Evolutionary conservation across 2,888 invertebrate genomes (phyloP), one percentile per base, ranked within the genome.

Genomic region (Conus canariensis): DNA sequence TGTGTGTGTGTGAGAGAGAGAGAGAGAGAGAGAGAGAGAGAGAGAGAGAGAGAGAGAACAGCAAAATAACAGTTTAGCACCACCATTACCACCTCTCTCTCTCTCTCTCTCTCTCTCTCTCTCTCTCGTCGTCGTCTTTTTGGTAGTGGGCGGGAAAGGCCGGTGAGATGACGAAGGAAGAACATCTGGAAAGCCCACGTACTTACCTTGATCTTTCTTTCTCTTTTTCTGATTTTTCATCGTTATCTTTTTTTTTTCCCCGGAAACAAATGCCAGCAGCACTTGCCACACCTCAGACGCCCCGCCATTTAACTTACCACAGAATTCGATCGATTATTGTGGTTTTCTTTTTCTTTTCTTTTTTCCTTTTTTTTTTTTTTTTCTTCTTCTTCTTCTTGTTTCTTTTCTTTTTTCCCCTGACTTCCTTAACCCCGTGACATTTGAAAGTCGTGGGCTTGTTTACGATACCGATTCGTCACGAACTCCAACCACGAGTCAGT

Each of bases 401-500:
- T 14, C 14, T 14, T 9, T 86, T 30, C 2, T 16, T 67, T 64
- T 30, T 45, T 74, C 70, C n/a, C n/a, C n/a, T 45, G 45, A 45
- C 45, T 45, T 45, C 45, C 10, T 8, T 85, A 7, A 85, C 56
- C 85, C 12, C 6, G n/a, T 86, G 86, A 86, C 86, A 86, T 86
- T 86, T 86, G 64, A 16, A 45, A 86, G 86, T 86, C 86, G 86
- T 86, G 86, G 67, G 86, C 67, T 64, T 30, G 16, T 3, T 10
- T 22, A 64, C 60, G 7, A 59, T 59, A 83, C 8, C 60, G 45
- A 85, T 80, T 6, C 58, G 60, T 85, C 85, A 85, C 59, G 59
- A 58, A 59, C 77, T 77, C 59, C 12, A 19, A n/a, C n/a, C n/a
- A 60, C 60, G 85, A 80, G 30, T 16, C 10, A 56, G n/a, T 85